Evolutionary conservation across 1,140 invertebrate genomes (phyloP).

Genomic region (Hylaeus volcanicus): DNA sequence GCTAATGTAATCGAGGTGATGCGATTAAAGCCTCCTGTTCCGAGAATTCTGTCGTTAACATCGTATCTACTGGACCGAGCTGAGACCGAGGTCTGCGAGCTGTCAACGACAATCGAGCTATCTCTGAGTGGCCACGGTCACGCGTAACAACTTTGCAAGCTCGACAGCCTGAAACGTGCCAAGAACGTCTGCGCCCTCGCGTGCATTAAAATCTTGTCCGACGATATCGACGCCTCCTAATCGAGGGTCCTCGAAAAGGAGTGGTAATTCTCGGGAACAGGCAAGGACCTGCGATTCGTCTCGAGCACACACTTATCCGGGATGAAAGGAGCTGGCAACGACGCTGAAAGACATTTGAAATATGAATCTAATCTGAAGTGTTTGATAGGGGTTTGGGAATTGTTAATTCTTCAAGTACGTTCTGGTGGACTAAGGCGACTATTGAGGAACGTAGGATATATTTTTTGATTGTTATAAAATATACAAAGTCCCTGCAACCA

Average conservation of each 20-base stretch:
- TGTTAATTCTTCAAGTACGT: too few relatives aligned
- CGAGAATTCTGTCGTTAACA: conserved; percentile 5
- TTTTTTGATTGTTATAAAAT: too few relatives aligned
- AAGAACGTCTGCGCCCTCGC: not conserved
- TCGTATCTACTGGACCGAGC: conserved; percentile 3
- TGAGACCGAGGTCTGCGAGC: not conserved
- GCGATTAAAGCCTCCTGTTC: conserved; percentile 8
- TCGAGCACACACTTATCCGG: not conserved
- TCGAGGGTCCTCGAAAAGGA: not conserved
- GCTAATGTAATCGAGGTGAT: conserved; percentile 7
- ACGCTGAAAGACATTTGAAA: not conserved
- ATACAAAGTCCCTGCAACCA: too few relatives aligned
- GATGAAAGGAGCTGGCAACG: not conserved
- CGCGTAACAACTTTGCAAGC: not conserved
- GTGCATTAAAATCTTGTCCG: conserved; percentile 5
- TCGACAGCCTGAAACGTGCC: not conserved
- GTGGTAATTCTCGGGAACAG: conserved; percentile 15
- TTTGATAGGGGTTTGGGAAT: too few relatives aligned
- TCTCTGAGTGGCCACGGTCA: conserved; percentile 1
- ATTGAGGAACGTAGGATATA: too few relatives aligned
- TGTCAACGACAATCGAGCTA: conserved; percentile 41
- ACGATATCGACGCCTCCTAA: not conserved
- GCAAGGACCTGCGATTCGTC: not conserved
- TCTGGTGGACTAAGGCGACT: too few relatives aligned
- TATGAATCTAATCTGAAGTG: too few relatives aligned